Evolutionary conservation across 2,888 invertebrate genomes (phyloP).

Genomic region (Mechanitis mazaeus): DNA sequence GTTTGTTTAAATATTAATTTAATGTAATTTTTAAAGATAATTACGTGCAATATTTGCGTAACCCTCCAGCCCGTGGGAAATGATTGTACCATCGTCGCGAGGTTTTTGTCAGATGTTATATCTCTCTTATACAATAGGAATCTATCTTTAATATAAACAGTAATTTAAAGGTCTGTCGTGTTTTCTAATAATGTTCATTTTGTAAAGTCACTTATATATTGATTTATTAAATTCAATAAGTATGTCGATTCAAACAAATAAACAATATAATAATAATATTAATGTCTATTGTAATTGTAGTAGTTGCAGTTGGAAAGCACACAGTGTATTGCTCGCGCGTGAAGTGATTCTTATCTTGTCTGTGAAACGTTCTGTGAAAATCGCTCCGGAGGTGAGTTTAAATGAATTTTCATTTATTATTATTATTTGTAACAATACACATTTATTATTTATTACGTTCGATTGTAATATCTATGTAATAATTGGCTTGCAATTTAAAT

Average conservation of each 20-base stretch:
- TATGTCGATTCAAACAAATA: no score
- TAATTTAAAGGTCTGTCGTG: no score
- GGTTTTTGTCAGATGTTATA: conserved; percentile 21
- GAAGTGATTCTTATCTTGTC: conserved; percentile 25
- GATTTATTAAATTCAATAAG: no score
- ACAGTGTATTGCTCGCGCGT: conserved; percentile 21
- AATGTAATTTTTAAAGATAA: conserved; percentile 36
- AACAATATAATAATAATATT: no score
- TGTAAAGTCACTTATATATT: no score
- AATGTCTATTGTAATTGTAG: not conserved
- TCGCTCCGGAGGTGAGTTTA: conserved; percentile 15
- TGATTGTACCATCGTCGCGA: conserved; percentile 18
- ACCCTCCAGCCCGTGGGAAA: conserved; percentile 31
- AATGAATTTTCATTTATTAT: not conserved
- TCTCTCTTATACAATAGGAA: conserved; percentile 27
- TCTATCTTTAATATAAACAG: not conserved
- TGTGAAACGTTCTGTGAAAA: conserved; percentile 24
- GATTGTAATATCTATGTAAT: no score
- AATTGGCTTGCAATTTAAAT: no score
- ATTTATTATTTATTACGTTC: no score
- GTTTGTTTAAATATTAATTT: no score
- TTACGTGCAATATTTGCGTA: conserved; percentile 60
- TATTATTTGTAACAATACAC: no score
- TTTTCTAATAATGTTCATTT: no score
- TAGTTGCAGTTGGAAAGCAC: conserved; percentile 22